Evolutionary conservation across 2,797 vertebrate species (phyloP).

Genomic region (Erethizon dorsatum): DNA sequence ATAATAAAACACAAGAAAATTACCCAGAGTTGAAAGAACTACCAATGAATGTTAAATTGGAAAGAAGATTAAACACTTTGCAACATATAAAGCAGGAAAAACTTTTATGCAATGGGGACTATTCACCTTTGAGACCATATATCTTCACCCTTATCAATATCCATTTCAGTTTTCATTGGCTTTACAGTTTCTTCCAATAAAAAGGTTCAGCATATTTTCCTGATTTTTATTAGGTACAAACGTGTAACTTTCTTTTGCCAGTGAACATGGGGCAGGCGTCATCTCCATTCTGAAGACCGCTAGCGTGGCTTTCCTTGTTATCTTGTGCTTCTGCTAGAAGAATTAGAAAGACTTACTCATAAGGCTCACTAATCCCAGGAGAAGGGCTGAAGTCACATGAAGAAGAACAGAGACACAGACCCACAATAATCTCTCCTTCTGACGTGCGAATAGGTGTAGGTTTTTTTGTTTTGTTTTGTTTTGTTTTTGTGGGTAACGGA

Average conservation of each 20-base stretch:
- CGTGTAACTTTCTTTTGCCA: not conserved
- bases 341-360: no score
- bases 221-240: not conserved
- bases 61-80: not conserved
- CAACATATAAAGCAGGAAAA: not conserved
- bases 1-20: not conserved
- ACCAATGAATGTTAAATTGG: not conserved
- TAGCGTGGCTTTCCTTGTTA: rapidly evolving
- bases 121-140: not conserved
- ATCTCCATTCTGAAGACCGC: not conserved
- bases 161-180: no score
- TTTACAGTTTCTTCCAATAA: not conserved
- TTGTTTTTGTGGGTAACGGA: no score
- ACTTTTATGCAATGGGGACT: no score
- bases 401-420: not conserved
- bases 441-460: no score
- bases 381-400: rapidly evolving
- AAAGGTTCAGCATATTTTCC: no score
- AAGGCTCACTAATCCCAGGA: not conserved
- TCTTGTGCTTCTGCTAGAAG: no score
- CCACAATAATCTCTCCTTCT: no score
- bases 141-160: not conserved
- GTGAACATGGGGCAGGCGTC: not conserved
- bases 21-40: not conserved
- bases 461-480: no score